These are phyloP conservation scores for Mobula birostris DNA, from an alignment of 2,113 vertebrate species.

Conservation along the genomic window DNA sequence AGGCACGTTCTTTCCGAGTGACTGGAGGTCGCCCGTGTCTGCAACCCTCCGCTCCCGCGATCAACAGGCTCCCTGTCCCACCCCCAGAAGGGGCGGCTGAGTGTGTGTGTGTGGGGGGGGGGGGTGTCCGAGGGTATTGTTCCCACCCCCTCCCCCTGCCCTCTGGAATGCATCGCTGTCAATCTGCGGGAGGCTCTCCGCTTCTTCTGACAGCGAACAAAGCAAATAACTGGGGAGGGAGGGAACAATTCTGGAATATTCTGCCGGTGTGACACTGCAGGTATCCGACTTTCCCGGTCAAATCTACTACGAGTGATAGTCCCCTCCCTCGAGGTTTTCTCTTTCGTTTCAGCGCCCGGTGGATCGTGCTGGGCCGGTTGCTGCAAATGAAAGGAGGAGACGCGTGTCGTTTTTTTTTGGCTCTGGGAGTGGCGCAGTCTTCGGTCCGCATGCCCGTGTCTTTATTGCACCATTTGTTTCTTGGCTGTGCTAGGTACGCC, in stretches of 20 bases:
- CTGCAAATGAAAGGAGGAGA: background rate
- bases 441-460: slow-evolving; percentile 5
- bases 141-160: background rate
- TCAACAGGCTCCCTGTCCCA: too few relatives aligned
- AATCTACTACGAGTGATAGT: too few relatives aligned
- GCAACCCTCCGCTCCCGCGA: background rate
- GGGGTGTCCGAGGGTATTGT: background rate
- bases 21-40: background rate
- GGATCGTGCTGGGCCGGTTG: background rate
- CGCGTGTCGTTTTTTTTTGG: background rate
- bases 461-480: slow-evolving; percentile 25
- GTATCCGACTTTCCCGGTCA: background rate
- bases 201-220: background rate
- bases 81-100: background rate
- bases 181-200: background rate
- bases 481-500: background rate
- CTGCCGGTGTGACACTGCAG: background rate
- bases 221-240: slow-evolving; percentile 9
- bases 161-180: background rate
- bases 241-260: slow-evolving; percentile 8
- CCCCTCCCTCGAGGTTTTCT: too few relatives aligned
- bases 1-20: background rate
- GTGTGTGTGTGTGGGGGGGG: background rate
- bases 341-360: too few relatives aligned
- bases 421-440: slow-evolving; percentile 11